Conservation (phyloP, 1,140 invertebrate species). For the Campodea augens region DNA sequence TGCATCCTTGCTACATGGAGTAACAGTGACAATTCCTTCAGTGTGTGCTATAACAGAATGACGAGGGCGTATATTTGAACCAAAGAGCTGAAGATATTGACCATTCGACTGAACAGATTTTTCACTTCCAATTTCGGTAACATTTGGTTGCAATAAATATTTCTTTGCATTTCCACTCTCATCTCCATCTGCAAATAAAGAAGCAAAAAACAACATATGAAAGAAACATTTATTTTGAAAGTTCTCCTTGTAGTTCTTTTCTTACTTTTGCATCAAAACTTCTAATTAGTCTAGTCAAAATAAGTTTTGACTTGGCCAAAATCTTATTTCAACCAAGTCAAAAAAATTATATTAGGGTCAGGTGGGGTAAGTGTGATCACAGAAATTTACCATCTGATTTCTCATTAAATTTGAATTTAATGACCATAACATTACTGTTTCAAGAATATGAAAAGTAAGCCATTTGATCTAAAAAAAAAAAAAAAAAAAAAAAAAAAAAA, state of each 20-base stretch:
- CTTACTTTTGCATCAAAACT: no score
- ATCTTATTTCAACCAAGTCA: neutral
- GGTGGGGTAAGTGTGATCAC: no score
- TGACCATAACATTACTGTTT: no score
- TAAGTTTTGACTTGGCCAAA: neutral
- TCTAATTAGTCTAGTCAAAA: no score
- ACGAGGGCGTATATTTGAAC: conserved; percentile 67
- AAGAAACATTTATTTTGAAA: neutral
- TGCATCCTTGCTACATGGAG: conserved; percentile 77
- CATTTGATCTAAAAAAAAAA: no score
- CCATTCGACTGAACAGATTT: no score
- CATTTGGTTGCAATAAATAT: conserved; percentile 42
- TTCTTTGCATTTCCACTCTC: conserved; percentile 34
- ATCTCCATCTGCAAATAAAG: conserved; percentile 35
- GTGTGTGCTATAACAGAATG: conserved; percentile 86
- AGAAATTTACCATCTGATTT: neutral
- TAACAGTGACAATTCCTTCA: conserved; percentile 78
- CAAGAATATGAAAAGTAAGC: no score
- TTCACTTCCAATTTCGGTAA: conserved; percentile 52
- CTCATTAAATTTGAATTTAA: no score
- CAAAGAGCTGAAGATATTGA: conserved; percentile 29
- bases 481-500: no score
- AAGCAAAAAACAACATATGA: conserved; percentile 8
- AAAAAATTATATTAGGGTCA: no score
- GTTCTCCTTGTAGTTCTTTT: no score